phyloP scores from a whole-genome alignment of 1,140 invertebrate genomes.

The Drosophila lini region DNA sequence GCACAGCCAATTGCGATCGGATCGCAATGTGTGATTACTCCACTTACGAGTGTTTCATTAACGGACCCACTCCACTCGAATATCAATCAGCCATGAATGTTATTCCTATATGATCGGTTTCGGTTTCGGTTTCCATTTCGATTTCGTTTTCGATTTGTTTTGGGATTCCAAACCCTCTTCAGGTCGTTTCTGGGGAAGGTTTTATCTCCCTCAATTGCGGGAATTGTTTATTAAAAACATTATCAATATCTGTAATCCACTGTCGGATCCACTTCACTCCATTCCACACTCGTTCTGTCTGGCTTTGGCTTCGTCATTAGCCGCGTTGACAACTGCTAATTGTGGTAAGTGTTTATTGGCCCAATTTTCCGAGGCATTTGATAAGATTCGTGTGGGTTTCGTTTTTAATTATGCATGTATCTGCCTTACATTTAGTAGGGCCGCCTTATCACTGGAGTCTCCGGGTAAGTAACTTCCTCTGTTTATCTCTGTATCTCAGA shows the following conservation, averaged over 20 bases:
- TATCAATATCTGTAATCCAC: slow-evolving; percentile 56
- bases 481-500: slow-evolving; percentile 21
- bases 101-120: slow-evolving; percentile 32
- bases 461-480: slow-evolving; percentile 14
- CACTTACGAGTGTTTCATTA: slow-evolving; percentile 71
- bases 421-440: slow-evolving; percentile 22
- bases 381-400: slow-evolving; percentile 46
- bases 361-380: slow-evolving; percentile 42
- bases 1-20: slow-evolving; percentile 48
- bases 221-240: slow-evolving; percentile 56
- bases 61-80: slow-evolving; percentile 60
- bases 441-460: slow-evolving; percentile 1
- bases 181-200: background rate
- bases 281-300: slow-evolving; percentile 29
- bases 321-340: slow-evolving; percentile 46
- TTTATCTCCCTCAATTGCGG: slow-evolving; percentile 33
- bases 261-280: slow-evolving; percentile 37
- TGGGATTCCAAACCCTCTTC: slow-evolving; percentile 12
- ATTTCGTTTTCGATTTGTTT: slow-evolving; percentile 8
- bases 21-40: slow-evolving; percentile 67
- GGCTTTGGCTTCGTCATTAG: slow-evolving; percentile 33
- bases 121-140: slow-evolving; percentile 16
- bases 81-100: slow-evolving; percentile 70
- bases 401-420: slow-evolving; percentile 58
- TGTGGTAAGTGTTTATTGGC: slow-evolving; percentile 59